These are phyloP conservation scores for Forbesichthys agassizii DNA, from an alignment of 2,113 vertebrate species.

Conservation along the genomic window DNA sequence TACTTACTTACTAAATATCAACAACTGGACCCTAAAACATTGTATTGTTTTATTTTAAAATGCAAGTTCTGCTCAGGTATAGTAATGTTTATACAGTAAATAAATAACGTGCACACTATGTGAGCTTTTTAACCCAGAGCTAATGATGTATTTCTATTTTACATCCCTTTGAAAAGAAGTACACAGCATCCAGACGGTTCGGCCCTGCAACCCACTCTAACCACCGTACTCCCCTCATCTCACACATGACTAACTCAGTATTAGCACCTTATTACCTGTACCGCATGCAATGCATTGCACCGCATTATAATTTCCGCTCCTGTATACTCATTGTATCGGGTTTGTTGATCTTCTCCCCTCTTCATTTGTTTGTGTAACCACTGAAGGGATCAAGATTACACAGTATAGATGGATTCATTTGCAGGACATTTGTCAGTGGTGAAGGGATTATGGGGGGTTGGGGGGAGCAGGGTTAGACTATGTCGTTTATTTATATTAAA, in stretches of 20 bases:
- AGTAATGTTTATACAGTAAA: no score
- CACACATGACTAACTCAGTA: constrained; percentile 47
- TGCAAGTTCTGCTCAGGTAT: no score
- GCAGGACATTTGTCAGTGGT: neutral
- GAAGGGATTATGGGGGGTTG: neutral
- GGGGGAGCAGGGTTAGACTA: constrained; percentile 7
- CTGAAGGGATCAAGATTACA: constrained; percentile 40
- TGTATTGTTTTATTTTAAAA: no score
- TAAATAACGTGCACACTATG: no score
- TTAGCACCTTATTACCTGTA: constrained; percentile 35
- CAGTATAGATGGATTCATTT: constrained; percentile 33
- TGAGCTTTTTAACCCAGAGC: no score
- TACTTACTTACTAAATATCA: no score
- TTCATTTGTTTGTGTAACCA: constrained; percentile 62
- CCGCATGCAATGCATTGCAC: constrained; percentile 19
- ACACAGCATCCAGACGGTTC: neutral
- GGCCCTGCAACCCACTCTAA: constrained; percentile 22
- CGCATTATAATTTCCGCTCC: constrained; percentile 38
- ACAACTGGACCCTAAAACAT: no score
- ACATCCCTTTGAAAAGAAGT: no score
- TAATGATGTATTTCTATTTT: no score
- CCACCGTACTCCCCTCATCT: constrained; percentile 46
- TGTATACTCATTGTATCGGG: constrained; percentile 41
- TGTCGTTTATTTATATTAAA: constrained; percentile 36
- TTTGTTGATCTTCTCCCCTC: constrained; percentile 45